Conservation (phyloP, 2,888 invertebrate genomes). For the Bimastos eiseni region DNA sequence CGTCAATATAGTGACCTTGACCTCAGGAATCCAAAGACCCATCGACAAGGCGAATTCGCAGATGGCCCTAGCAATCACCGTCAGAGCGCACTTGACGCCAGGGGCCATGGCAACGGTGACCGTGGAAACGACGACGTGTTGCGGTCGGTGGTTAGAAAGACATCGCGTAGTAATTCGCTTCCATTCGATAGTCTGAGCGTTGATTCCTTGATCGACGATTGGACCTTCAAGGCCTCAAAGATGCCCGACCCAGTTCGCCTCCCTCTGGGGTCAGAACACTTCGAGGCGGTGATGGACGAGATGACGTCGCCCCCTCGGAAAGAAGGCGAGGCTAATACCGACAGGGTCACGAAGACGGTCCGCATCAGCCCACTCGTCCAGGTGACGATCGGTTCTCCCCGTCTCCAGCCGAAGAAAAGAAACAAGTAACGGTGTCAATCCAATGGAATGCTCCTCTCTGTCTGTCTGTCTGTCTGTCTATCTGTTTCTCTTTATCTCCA, state of each 20-base stretch:
- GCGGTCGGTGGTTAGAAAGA: not conserved
- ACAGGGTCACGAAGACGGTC: not conserved
- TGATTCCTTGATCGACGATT: not conserved
- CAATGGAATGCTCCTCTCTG: too few species aligned
- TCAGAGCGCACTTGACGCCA: not conserved
- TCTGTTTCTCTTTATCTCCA: too few species aligned
- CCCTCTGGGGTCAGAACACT: not conserved
- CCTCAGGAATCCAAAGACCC: not conserved
- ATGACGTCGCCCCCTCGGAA: not conserved
- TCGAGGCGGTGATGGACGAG: not conserved
- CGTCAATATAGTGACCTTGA: not conserved
- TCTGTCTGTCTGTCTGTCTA: too few species aligned
- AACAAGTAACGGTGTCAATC: not conserved
- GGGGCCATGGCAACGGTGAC: not conserved
- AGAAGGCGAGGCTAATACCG: not conserved
- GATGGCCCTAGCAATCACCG: not conserved
- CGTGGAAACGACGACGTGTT: not conserved
- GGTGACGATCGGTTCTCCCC: not conserved
- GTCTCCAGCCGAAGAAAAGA: not conserved
- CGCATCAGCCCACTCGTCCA: not conserved
- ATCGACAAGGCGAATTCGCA: not conserved
- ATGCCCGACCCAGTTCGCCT: not conserved
- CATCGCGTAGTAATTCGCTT: not conserved
- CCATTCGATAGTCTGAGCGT: not conserved
- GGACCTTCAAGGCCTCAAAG: not conserved